Conservation (phyloP, 1,140 invertebrate species). For the Diorhabda elongata region DNA sequence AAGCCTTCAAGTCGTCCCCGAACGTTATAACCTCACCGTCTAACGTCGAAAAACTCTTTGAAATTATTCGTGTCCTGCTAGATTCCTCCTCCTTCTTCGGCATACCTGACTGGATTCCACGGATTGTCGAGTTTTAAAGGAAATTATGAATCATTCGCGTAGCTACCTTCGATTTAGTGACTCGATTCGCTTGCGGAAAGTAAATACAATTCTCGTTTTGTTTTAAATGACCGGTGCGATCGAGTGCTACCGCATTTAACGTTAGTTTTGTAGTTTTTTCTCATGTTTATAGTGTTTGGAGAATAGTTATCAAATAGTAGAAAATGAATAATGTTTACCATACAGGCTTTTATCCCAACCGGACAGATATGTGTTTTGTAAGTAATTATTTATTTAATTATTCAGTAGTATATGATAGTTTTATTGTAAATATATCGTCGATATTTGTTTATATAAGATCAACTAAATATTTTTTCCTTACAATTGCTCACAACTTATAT, state of each 20-base stretch:
- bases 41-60: neutral
- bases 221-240: constrained; percentile 2
- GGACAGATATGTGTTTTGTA: constrained; percentile 16
- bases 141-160: constrained; percentile 14
- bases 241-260: neutral
- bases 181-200: neutral
- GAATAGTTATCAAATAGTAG: neutral
- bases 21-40: neutral
- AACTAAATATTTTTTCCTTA: too few relatives aligned
- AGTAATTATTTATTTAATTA: neutral
- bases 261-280: constrained; percentile 5
- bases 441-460: too few relatives aligned
- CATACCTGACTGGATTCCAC: constrained; percentile 18
- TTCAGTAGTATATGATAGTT: too few relatives aligned
- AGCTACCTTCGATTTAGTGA: constrained; percentile 11
- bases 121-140: constrained; percentile 5
- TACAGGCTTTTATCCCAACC: constrained; percentile 7
- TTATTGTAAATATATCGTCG: too few relatives aligned
- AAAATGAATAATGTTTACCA: constrained; percentile 21
- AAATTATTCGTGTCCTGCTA: neutral
- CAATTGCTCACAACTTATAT: too few relatives aligned
- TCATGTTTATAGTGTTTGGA: constrained; percentile 1
- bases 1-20: constrained; percentile 4
- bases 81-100: constrained; percentile 11
- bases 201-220: constrained; percentile 6